Evolutionary conservation across 2,888 invertebrate genomes (phyloP), one percentile per base, ranked within the genome.

Genomic region (Acrobasis suavella): DNA sequence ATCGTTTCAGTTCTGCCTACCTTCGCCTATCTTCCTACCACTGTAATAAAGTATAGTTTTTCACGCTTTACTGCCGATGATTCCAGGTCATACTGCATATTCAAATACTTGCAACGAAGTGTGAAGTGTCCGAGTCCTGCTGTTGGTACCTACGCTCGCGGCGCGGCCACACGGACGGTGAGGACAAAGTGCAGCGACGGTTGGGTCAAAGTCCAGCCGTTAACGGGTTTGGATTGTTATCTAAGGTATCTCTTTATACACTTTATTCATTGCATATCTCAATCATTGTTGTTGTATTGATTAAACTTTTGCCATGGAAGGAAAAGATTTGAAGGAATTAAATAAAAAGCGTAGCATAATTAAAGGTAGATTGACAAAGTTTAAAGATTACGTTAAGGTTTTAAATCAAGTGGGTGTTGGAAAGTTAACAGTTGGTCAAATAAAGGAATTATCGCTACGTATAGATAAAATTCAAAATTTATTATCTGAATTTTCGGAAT

Each of bases 311-410:
- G n/a, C 50, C 50, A n/a, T 10, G 50, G 50, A 50, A 50, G 50
- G 50, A 50, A 50, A 50, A n/a, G n/a, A 50, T 50, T 50, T 50
- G 15, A 50, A 50, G 50, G 50, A 50, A 50, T 50, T 50, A 50
- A 50, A 50, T 15, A 50, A n/a, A 15, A 50, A 50, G 15, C 50
- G 50, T 50, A 50, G 50, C 15, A 50, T 50, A 50, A 15, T 50
- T 50, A 50, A 50, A 50, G 50, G 50, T 50, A 50, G n/a, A n/a
- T n/a, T n/a, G n/a, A n/a, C n/a, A n/a, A n/a, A n/a, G n/a, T n/a
- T n/a, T n/a, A n/a, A n/a, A n/a, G n/a, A n/a, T n/a, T n/a, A n/a
- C n/a, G n/a, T n/a, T n/a, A n/a, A n/a, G n/a, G n/a, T n/a, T n/a
- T n/a, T n/a, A n/a, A n/a, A n/a, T n/a, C n/a, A n/a, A n/a, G n/a